A percentile compares a stretch with the other conserved stretches of the same genome.
Conservation (phyloP, 2,113 vertebrate genomes). For the Anas platyrhynchos region DNA sequence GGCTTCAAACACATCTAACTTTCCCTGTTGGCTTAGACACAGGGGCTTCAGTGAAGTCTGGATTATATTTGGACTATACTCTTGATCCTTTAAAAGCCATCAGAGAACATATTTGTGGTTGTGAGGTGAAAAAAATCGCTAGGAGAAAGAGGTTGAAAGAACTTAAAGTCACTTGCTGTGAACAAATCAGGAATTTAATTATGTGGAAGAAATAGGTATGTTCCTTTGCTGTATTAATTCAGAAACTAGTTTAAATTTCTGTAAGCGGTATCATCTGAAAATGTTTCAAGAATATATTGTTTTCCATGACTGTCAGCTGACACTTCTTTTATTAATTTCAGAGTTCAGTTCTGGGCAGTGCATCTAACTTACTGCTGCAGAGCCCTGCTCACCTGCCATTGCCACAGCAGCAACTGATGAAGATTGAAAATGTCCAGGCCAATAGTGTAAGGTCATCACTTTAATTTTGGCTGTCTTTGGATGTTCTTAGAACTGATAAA, state of each 20-base stretch:
- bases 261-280: neutral
- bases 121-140: neutral
- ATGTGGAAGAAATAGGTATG: neutral
- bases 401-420: conserved; percentile 89
- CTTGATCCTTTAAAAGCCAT: neutral
- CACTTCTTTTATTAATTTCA: conserved; percentile 53
- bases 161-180: neutral
- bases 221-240: neutral
- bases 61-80: neutral
- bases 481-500: neutral
- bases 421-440: conserved; percentile 88
- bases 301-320: neutral
- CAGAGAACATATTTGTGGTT: neutral
- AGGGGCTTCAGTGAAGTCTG: neutral
- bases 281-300: neutral
- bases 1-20: neutral
- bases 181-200: neutral
- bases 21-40: neutral
- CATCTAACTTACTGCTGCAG: conserved; percentile 85
- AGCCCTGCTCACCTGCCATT: conserved; percentile 88
- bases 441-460: conserved; percentile 82
- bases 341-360: conserved; percentile 85
- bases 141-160: neutral
- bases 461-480: neutral
- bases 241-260: neutral